Conservation (phyloP, 2,113 vertebrate species). For the Myotis lucifugus region DNA sequence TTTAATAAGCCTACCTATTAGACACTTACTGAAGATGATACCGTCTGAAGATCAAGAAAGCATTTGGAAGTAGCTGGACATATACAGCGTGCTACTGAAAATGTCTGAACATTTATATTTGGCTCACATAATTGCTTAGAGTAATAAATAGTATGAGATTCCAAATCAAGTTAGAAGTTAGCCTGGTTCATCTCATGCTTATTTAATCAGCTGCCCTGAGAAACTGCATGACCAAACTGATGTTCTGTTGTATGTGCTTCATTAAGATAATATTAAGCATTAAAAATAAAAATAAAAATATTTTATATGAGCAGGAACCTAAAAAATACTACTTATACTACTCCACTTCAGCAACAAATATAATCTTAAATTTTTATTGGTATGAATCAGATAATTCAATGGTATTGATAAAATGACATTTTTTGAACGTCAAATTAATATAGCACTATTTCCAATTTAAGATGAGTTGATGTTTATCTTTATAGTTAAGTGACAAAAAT, state of each 20-base stretch:
- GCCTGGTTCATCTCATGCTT: background rate
- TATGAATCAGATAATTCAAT: background rate
- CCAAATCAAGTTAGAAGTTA: conserved; percentile 27
- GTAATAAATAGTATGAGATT: background rate
- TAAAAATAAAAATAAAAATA: background rate
- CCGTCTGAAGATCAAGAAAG: background rate
- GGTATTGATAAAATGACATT: background rate
- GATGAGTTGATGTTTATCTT: conserved; percentile 3
- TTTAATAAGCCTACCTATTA: conserved; percentile 54
- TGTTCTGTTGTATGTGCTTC: background rate
- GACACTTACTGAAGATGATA: conserved; percentile 42
- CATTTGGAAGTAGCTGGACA: conserved; percentile 22
- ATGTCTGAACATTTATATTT: background rate
- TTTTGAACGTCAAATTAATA: conserved; percentile 33
- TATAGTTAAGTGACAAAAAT: background rate
- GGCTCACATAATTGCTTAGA: background rate
- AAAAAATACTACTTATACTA: conserved; percentile 33
- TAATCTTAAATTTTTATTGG: conserved; percentile 7
- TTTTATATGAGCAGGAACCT: background rate
- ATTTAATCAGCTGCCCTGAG: background rate
- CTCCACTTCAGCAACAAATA: background rate
- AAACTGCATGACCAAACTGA: background rate
- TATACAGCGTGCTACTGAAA: background rate
- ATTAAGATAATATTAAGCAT: background rate
- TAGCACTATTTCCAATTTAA: conserved; percentile 12